A percentile compares a stretch with the other conserved stretches of the same genome.
Evolutionary conservation across 2,797 vertebrate species (phyloP).

Genomic region (Rallus crepitans): DNA sequence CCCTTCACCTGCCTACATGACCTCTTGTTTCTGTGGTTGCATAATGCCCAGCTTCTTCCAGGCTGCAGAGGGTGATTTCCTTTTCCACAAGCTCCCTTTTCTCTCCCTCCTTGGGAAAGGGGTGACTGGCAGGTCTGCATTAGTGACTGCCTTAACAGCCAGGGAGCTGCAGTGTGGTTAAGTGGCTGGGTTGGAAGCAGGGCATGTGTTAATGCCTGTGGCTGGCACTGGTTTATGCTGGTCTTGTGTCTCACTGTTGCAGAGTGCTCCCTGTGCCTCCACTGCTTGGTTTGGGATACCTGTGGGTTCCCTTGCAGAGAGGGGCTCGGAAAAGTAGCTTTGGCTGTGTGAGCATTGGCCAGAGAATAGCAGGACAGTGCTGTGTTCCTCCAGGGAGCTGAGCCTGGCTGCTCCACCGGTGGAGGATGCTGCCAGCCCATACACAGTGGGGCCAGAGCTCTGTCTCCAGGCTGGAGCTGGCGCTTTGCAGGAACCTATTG

Average conservation of each 20-base stretch:
- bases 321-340: not conserved
- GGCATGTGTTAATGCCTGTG: not conserved
- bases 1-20: slow-evolving; percentile 36
- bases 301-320: not conserved
- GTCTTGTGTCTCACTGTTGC: not conserved
- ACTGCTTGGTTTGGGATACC: not conserved
- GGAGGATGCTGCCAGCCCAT: not conserved
- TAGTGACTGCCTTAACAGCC: not conserved
- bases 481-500: slow-evolving; percentile 17
- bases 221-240: not conserved
- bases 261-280: not conserved
- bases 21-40: not conserved
- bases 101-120: not conserved
- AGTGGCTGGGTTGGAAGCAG: not conserved
- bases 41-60: not conserved
- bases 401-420: not conserved
- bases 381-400: not conserved
- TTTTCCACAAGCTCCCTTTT: not conserved
- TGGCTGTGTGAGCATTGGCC: not conserved
- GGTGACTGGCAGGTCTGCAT: not conserved
- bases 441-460: not conserved
- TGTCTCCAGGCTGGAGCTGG: slow-evolving; percentile 10
- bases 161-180: not conserved
- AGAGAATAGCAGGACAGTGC: not conserved
- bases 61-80: not conserved